These are phyloP conservation scores for Amphibalanus amphitrite DNA, from an alignment of 1,140 invertebrate species.

Conservation along the genomic window DNA sequence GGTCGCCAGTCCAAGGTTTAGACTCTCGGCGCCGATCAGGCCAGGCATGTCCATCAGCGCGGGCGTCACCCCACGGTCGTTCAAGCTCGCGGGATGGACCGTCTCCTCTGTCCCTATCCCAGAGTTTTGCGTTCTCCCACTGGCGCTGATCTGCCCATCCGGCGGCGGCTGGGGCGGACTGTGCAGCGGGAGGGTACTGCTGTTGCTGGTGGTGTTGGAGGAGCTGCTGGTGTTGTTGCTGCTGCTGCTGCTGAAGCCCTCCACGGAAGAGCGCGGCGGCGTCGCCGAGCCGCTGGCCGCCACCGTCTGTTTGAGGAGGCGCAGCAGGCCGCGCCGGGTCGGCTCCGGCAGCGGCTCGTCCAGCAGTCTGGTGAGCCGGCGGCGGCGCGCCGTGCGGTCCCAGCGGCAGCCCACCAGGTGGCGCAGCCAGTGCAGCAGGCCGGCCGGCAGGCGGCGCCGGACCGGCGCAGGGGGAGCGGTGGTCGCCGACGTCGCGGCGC, in stretches of 20 bases:
- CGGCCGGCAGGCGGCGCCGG: neutral
- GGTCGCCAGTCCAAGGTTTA: too few relatives aligned
- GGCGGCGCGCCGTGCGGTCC: neutral
- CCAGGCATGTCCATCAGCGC: too few relatives aligned
- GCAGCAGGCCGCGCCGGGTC: neutral
- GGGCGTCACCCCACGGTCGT: too few relatives aligned
- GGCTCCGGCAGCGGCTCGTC: neutral
- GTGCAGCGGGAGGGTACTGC: too few relatives aligned
- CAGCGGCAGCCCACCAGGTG: neutral
- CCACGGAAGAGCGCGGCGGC: too few relatives aligned
- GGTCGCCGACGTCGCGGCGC: neutral
- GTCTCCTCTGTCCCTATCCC: too few relatives aligned
- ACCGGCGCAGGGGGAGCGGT: neutral
- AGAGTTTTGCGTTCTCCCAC: too few relatives aligned
- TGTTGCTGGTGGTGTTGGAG: too few relatives aligned
- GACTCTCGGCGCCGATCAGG: too few relatives aligned
- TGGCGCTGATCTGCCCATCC: too few relatives aligned
- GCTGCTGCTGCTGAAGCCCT: neutral
- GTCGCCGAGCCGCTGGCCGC: neutral
- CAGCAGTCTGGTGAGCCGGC: neutral
- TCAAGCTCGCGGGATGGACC: too few relatives aligned
- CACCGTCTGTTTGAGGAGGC: neutral
- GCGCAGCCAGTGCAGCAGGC: neutral
- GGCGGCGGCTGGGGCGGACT: too few relatives aligned
- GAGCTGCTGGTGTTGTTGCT: neutral